Evolutionary conservation across 2,888 invertebrate species (phyloP).

Genomic region (Camptogramma bilineatum): DNA sequence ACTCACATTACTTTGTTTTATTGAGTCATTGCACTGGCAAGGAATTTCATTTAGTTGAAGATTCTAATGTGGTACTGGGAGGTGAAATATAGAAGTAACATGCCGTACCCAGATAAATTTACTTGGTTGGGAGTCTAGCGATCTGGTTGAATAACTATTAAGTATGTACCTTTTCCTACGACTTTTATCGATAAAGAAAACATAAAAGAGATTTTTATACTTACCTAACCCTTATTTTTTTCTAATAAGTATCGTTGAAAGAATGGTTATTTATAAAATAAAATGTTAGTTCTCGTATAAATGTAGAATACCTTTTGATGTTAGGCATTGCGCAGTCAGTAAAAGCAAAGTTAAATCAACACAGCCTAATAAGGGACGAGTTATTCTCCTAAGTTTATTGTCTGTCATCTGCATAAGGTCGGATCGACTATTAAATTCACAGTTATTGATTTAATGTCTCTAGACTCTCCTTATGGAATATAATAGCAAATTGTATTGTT

Average conservation of each 20-base stretch:
- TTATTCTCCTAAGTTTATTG: slow-evolving; percentile 38
- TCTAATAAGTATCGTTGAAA: no score
- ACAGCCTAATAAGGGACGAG: slow-evolving; percentile 34
- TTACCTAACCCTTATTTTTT: no score
- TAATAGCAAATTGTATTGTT: slow-evolving; percentile 21
- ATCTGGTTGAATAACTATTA: not conserved
- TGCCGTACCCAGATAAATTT: slow-evolving; percentile 13
- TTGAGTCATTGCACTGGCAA: slow-evolving; percentile 39
- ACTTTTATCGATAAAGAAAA: not conserved
- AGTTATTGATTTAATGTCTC: slow-evolving; percentile 22
- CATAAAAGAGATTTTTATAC: not conserved
- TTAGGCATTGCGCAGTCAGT: slow-evolving; percentile 2
- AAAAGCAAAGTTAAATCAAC: slow-evolving; percentile 35
- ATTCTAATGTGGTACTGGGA: slow-evolving; percentile 7
- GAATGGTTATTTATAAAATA: no score
- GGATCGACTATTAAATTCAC: slow-evolving; percentile 23
- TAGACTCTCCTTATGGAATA: slow-evolving; percentile 19
- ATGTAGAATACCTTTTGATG: not conserved
- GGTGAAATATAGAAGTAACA: slow-evolving; percentile 9
- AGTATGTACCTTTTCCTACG: not conserved
- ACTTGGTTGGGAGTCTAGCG: slow-evolving; percentile 5
- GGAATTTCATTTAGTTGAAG: slow-evolving; percentile 33
- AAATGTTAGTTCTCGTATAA: no score
- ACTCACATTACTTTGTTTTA: slow-evolving; percentile 37
- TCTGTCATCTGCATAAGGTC: slow-evolving; percentile 31